Conservation (phyloP, 2,888 invertebrate genomes). For the Buathra laborator region DNA sequence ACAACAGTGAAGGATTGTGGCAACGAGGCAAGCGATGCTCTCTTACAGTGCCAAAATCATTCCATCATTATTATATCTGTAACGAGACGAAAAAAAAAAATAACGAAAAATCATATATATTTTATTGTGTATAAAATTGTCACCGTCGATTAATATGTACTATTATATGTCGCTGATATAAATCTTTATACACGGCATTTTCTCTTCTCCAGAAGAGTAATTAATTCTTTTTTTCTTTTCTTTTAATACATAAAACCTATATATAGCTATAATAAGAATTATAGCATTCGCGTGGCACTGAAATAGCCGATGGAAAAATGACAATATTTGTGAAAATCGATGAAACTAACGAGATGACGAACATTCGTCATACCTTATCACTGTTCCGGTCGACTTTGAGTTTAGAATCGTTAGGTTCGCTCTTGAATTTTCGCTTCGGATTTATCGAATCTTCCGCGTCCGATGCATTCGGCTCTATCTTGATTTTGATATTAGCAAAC, state of each 20-base stretch:
- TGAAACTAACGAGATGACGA: background rate
- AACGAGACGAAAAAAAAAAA: conserved; percentile 19
- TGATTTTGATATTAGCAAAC: conserved; percentile 22
- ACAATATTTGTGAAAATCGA: background rate
- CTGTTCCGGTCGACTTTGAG: background rate
- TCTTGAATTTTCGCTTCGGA: conserved; percentile 15
- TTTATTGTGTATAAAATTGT: conserved; percentile 53
- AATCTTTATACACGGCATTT: conserved; percentile 50
- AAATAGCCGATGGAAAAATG: background rate
- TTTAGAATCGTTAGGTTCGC: conserved; percentile 30
- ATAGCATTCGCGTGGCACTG: background rate
- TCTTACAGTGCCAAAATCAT: conserved; percentile 17
- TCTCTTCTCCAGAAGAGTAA: background rate
- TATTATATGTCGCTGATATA: conserved; percentile 22
- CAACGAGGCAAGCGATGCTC: conserved; percentile 51
- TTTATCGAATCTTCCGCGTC: conserved; percentile 49
- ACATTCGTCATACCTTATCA: conserved; percentile 12
- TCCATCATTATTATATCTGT: background rate
- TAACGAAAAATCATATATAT: conserved; percentile 52
- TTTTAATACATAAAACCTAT: background rate
- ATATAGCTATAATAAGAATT: background rate
- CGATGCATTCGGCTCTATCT: conserved; percentile 56
- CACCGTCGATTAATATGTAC: conserved; percentile 32
- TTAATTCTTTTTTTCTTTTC: conserved; percentile 1
- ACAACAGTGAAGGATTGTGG: conserved; percentile 57